These are phyloP conservation scores for Eurystomus gularis DNA, from an alignment of 2,113 vertebrate species.

Conservation along the genomic window DNA sequence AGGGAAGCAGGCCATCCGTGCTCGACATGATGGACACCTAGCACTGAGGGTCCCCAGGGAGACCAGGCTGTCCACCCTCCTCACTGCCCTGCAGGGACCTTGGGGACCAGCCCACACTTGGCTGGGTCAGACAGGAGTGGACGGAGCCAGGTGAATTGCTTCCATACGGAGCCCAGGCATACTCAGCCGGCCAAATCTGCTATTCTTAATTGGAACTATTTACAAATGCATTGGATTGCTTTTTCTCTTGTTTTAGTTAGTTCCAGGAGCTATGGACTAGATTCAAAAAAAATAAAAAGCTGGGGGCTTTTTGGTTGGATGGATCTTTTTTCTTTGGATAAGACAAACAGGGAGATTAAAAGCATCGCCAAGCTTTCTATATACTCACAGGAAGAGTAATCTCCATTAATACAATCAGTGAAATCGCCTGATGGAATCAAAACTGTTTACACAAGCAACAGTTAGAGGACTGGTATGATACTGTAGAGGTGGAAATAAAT, in stretches of 20 bases:
- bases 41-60: not conserved
- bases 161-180: not conserved
- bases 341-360: not conserved
- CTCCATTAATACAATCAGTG: not conserved
- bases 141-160: not conserved
- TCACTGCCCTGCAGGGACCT: not conserved
- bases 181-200: not conserved
- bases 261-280: conserved; percentile 11
- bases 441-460: not conserved
- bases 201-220: not conserved
- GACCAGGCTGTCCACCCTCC: not conserved
- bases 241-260: conserved; percentile 7
- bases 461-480: not conserved
- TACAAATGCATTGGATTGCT: not conserved
- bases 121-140: not conserved
- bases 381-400: not conserved
- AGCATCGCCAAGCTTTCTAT: not conserved
- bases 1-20: accelerated
- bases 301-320: not conserved
- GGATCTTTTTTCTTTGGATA: not conserved
- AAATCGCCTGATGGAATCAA: not conserved
- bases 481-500: not conserved
- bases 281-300: not conserved
- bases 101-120: accelerated
- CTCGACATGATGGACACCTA: accelerated